Evolutionary conservation across 2,888 invertebrate genomes (phyloP).

Genomic region (Meloe dianella): DNA sequence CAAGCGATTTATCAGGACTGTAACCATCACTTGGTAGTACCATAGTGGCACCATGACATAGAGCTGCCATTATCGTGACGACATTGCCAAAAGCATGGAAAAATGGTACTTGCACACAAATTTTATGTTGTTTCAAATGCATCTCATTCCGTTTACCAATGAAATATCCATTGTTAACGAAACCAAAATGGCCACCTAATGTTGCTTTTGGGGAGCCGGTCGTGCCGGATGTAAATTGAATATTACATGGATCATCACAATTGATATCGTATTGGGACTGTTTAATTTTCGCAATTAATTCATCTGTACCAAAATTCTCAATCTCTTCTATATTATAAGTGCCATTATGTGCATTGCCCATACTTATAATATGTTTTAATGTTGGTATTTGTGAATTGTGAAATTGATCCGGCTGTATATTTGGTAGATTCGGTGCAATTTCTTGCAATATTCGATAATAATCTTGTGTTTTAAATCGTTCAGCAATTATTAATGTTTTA

Average conservation of each 20-base stretch:
- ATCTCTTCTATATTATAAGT: conserved; percentile 58
- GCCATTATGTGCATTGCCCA: conserved; percentile 53
- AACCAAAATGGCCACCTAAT: conserved; percentile 71
- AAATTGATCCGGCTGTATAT: conserved; percentile 60
- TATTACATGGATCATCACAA: conserved; percentile 74
- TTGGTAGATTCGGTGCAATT: conserved; percentile 66
- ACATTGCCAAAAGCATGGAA: conserved; percentile 84
- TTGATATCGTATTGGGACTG: conserved; percentile 62
- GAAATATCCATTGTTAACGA: conserved; percentile 77
- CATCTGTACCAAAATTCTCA: conserved; percentile 48
- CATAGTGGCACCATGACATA: conserved; percentile 68
- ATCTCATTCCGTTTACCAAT: conserved; percentile 64
- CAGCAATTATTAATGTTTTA: conserved; percentile 70
- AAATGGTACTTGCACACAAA: conserved; percentile 75
- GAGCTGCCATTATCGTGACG: conserved; percentile 64
- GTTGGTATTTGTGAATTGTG: conserved; percentile 60
- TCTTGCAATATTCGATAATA: conserved; percentile 70
- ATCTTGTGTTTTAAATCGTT: conserved; percentile 67
- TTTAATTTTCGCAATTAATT: conserved; percentile 51
- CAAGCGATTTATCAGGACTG: conserved; percentile 67
- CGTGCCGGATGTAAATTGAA: conserved; percentile 79
- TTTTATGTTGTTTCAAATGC: conserved; percentile 59
- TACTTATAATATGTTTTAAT: conserved; percentile 63
- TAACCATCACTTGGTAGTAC: conserved; percentile 68
- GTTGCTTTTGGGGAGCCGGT: conserved; percentile 78